Base-by-base conservation (phyloP, 2,797 vertebrate genomes). In the Selene dorsalis region DNA sequence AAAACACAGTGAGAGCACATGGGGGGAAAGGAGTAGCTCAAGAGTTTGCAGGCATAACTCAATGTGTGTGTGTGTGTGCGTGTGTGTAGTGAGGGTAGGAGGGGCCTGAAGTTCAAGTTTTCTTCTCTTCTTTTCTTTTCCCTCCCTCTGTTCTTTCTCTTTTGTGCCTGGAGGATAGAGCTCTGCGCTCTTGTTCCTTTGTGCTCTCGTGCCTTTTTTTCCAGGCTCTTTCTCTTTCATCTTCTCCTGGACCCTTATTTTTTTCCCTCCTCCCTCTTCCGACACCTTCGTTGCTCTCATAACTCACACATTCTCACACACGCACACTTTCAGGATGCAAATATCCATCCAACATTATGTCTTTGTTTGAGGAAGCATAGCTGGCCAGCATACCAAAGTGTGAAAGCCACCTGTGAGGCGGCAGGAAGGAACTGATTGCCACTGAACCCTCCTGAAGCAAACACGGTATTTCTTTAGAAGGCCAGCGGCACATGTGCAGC, bases 91-190 rank as follows among this genome's bases (percentile, higher is more conserved):
- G 53, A 35, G 32, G 16, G 12, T 12, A 32, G 39, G 41, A 10
- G 7, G 16, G 59, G 56, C 73, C 74, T 68, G 17, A 24, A 72
- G 82, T 76, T 75, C 79, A 84, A 11, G 53, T 70, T 80, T 67
- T 63, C 69, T 61, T 79, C 28, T 70, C 58, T 87, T 81, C 72
- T 60, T 83, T 73, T 69, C 67, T 78, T 77, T 80, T 68, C 59
- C 75, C 77, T 77, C 67, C 70, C 59, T 78, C 62, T 87, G 64
- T 79, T 81, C 66, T 77, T 86, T 86, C 76, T 80, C 67, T 87
- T 71, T 55, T 71, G 60, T 82, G 64, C 82, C 90, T 65, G 28
- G 84, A 90, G 88, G 79, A 87, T 68, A 69, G 20, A 77, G 57
- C 79, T 82, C 24, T 1, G 9, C n/a, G 16, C 55, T 63, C 67